Percentiles rank a stretch among this genome's conserved stretches.
These are phyloP conservation scores for Prunella fulvescens DNA, from an alignment of 2,113 vertebrate species.

Conservation along the genomic window DNA sequence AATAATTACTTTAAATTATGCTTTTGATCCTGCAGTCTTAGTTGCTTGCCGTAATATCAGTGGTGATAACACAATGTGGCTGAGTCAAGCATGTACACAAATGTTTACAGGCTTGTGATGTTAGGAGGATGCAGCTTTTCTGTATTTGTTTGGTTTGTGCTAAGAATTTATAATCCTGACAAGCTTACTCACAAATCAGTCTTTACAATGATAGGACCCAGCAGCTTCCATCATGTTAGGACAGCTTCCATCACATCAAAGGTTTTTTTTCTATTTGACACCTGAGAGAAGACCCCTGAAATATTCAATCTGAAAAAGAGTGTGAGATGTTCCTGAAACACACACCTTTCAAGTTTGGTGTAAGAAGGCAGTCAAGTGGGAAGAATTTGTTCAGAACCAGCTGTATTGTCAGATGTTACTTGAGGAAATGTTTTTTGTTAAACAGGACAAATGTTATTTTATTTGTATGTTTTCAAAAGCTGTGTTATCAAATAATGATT, in stretches of 20 bases:
- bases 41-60: constrained; percentile 28
- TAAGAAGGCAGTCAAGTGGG: background rate
- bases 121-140: background rate
- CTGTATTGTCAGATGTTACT: background rate
- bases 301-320: background rate
- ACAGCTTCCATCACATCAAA: background rate
- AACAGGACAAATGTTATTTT: background rate
- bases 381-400: background rate
- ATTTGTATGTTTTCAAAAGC: background rate
- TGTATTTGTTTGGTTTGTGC: background rate
- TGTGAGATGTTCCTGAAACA: background rate
- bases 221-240: background rate
- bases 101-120: background rate
- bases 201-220: background rate
- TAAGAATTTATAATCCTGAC: background rate
- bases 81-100: background rate
- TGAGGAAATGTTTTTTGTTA: background rate
- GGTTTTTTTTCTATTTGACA: background rate
- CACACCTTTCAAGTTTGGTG: background rate
- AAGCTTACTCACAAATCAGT: background rate
- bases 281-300: background rate
- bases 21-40: constrained; percentile 16
- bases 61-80: background rate
- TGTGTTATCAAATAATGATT: background rate
- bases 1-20: background rate